Evolutionary conservation across 64 coral and sea anemone genomes (phyloP).

Genomic region (Catalaphyllia jardinei): DNA sequence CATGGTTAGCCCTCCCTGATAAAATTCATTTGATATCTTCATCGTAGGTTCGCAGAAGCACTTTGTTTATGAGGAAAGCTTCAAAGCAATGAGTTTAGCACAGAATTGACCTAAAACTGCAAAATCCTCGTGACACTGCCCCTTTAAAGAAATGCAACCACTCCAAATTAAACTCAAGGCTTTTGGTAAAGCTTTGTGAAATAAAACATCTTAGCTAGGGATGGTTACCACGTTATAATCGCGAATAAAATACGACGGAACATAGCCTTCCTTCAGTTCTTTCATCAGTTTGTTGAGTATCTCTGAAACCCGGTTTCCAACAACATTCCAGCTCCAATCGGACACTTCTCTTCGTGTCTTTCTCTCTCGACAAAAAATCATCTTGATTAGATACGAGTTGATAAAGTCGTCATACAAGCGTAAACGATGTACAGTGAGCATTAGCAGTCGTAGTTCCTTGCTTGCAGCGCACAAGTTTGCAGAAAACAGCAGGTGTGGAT

Average conservation of each 20-base stretch:
- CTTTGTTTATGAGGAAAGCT: too few species aligned
- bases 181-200: too few species aligned
- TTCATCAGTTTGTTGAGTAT: conserved; percentile 19
- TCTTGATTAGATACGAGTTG: conserved; percentile 69
- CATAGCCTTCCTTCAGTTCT: conserved; percentile 12
- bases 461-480: neutral
- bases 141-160: too few species aligned
- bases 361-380: conserved; percentile 55
- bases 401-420: conserved; percentile 29
- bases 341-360: neutral
- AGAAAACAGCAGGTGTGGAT: conserved; percentile 17
- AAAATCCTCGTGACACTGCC: too few species aligned
- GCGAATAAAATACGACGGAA: conserved; percentile 44
- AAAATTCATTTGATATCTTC: too few species aligned
- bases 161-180: too few species aligned
- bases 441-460: conserved; percentile 24
- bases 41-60: too few species aligned
- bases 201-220: neutral
- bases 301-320: conserved; percentile 38
- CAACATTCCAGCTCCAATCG: conserved; percentile 26
- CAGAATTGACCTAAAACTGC: too few species aligned
- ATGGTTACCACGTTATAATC: conserved; percentile 43
- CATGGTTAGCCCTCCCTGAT: too few species aligned
- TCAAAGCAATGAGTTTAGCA: too few species aligned
- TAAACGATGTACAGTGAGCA: conserved; percentile 1